Conservation (phyloP, 2,113 vertebrate species). For the Microtus richardsoni region DNA sequence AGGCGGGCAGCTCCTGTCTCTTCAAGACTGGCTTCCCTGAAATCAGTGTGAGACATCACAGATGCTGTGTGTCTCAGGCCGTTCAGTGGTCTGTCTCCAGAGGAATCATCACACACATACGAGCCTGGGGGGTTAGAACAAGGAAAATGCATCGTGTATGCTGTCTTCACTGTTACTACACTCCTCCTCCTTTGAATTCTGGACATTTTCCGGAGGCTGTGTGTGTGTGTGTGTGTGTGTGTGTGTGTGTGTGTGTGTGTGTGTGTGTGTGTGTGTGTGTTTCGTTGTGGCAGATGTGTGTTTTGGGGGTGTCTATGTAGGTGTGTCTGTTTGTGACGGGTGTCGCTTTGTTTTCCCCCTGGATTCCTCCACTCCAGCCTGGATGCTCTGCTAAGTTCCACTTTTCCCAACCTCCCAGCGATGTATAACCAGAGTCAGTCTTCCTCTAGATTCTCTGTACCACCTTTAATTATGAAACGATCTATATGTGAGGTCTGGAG, state of each 20-base stretch:
- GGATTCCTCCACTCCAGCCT: not conserved
- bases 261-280: too few species aligned
- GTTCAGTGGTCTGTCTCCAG: not conserved
- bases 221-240: not conserved
- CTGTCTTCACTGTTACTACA: not conserved
- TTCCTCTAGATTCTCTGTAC: not conserved
- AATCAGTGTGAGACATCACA: not conserved
- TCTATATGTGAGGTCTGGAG: not conserved
- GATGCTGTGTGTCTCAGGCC: not conserved
- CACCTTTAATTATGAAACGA: slow-evolving; percentile 15
- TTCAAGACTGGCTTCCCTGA: not conserved
- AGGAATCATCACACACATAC: not conserved
- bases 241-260: not conserved
- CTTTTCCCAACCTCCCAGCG: not conserved
- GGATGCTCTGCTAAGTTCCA: not conserved
- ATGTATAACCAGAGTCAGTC: not conserved
- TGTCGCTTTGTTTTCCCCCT: not conserved
- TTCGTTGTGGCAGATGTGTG: not conserved
- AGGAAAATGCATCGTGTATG: not conserved
- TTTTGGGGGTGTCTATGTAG: not conserved
- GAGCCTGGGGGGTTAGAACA: not conserved
- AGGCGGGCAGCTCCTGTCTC: not conserved
- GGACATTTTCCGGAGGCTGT: not conserved
- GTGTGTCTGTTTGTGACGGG: not conserved
- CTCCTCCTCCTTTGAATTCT: not conserved